Evolutionary conservation across 2,797 vertebrate genomes (phyloP), one percentile per base, ranked within the genome.

Genomic region (Poeciliopsis infans): DNA sequence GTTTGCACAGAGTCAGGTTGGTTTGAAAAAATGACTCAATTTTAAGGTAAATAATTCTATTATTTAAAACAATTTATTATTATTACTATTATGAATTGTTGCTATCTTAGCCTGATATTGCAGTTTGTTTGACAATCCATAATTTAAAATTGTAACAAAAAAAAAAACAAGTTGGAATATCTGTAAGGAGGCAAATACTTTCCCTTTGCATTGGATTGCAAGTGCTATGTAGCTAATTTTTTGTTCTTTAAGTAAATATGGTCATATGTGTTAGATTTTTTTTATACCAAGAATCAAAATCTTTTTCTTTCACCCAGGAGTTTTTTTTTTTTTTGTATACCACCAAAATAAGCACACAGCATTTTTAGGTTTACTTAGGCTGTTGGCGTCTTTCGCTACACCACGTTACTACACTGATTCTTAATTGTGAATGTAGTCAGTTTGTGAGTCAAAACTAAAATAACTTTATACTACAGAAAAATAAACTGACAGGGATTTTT

Each of bases 401-500:
- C 89, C 86, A 82, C 64, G 77, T 85, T 91, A 82, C 89, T 82
- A 86, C 89, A 72, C 91, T 83, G 86, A 88, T 90, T 91, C 88
- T 91, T 93, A 80, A 89, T 91, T 93, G 93, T 91, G 87, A 94
- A 94, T 90, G 90, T 92, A 92, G 93, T 87, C 92, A 88, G 94
- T 95, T 95, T 94, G 92, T 90, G 95, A 96, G 92, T 93, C 93
- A 90, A 95, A 96, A 95, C 94, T 95, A 91, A 94, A 96, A 96
- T 95, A 88, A 95, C 94, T 95, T 95, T 95, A 95, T 95, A 93
- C 81, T 76, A 89, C 96, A 95, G 94, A 91, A 94, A 95, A 96
- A 97, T 96, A 96, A 96, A 97, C 95, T 85, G 92, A 91, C 92
- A 91, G 86, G 94, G 95, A 96, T 96, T 96, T 96, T 96, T 96